These are phyloP conservation scores for Harpegnathos saltator DNA, from an alignment of 1,140 invertebrate genomes.

Conservation along the genomic window DNA sequence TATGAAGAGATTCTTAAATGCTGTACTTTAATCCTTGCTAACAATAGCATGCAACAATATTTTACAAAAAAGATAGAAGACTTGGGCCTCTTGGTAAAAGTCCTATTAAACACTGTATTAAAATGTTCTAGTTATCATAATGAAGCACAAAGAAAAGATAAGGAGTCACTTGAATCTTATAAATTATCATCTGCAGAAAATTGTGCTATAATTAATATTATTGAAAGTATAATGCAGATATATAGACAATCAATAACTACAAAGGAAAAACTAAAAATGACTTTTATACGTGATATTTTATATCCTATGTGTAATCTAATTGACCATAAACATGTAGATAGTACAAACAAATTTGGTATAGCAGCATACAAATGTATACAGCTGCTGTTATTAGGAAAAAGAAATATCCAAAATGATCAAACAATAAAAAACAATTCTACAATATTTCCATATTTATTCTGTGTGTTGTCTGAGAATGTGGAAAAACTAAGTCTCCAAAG, in stretches of 20 bases:
- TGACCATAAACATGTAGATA: conserved; percentile 53
- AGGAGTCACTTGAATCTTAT: not conserved
- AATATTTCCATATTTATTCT: conserved; percentile 64
- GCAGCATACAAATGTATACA: conserved; percentile 76
- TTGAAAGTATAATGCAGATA: conserved; percentile 70
- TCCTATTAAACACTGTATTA: conserved; percentile 58
- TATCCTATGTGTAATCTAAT: conserved; percentile 71
- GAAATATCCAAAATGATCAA: conserved; percentile 40
- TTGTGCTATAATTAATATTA: conserved; percentile 28
- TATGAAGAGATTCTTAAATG: conserved; percentile 57
- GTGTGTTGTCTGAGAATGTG: conserved; percentile 61
- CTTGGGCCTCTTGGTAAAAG: conserved; percentile 64
- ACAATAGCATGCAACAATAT: conserved; percentile 70
- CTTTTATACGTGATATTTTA: conserved; percentile 74
- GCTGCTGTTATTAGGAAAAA: conserved; percentile 70
- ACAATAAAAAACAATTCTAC: conserved; percentile 30
- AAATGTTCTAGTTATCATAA: conserved; percentile 38
- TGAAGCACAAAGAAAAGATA: not conserved
- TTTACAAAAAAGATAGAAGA: conserved; percentile 70
- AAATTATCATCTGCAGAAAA: conserved; percentile 17
- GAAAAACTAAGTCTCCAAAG: conserved; percentile 45
- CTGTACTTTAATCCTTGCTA: conserved; percentile 62
- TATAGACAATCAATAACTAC: conserved; percentile 64
- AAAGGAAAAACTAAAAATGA: conserved; percentile 62
- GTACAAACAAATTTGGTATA: conserved; percentile 64